A percentile compares a stretch with the other conserved stretches of the same genome.
Conservation (phyloP, 2,888 invertebrate genomes). For the Lamellibrachia satsuma region DNA sequence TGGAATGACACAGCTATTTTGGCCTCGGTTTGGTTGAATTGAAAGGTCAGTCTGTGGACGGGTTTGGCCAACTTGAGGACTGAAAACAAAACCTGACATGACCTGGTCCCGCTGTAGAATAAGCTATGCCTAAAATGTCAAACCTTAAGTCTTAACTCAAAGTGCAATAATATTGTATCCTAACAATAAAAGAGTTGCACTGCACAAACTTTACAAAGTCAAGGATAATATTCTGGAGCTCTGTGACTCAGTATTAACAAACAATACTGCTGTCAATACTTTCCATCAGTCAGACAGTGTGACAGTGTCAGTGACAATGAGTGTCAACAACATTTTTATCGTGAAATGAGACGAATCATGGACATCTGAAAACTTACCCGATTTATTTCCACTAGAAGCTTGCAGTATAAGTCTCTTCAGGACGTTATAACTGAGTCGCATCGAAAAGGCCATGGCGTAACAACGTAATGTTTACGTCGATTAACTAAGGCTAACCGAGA, state of each 20-base stretch:
- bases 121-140: too few species aligned
- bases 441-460: not conserved
- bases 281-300: not conserved
- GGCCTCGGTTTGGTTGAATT: too few species aligned
- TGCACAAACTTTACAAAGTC: not conserved
- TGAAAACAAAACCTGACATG: too few species aligned
- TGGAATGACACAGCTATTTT: too few species aligned
- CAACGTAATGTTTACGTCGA: not conserved
- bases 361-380: not conserved
- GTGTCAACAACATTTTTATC: not conserved
- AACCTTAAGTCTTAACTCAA: too few species aligned
- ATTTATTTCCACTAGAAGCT: conserved; percentile 11
- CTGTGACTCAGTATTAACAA: not conserved
- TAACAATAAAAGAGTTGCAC: not conserved
- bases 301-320: too few species aligned
- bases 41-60: too few species aligned
- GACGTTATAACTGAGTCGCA: conserved; percentile 3
- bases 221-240: not conserved
- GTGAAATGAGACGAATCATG: not conserved
- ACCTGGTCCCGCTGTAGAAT: too few species aligned
- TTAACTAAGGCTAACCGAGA: not conserved
- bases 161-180: not conserved
- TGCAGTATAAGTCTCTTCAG: conserved; percentile 6
- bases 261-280: not conserved
- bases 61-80: too few species aligned